Conservation (phyloP, 2,797 vertebrate genomes). For the Melanotaenia boesemani region DNA sequence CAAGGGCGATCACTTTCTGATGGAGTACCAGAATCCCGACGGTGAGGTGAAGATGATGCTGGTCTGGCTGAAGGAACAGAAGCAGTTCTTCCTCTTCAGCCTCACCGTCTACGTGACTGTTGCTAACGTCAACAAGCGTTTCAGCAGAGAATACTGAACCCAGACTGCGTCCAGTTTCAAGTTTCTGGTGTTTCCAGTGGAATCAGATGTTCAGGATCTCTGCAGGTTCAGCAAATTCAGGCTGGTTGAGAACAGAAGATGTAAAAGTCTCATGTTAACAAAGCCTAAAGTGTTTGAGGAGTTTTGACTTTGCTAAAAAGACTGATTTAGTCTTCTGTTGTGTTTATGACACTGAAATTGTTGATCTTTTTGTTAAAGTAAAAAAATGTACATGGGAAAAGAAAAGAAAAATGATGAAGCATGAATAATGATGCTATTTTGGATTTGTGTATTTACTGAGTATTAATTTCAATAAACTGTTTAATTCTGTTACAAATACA, state of each 20-base stretch:
- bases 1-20: conserved; percentile 75
- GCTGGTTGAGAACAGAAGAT: no score
- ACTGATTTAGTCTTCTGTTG: background rate
- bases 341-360: background rate
- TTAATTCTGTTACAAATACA: no score
- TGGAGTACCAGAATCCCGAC: conserved; percentile 75
- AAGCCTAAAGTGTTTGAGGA: background rate
- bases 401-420: no score
- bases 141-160: conserved; percentile 83
- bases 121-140: conserved; percentile 85
- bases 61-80: conserved; percentile 83
- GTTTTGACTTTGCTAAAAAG: background rate
- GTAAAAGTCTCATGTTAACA: background rate
- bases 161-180: no score
- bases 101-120: conserved; percentile 82
- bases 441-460: no score
- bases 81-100: conserved; percentile 85
- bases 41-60: conserved; percentile 84
- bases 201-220: background rate
- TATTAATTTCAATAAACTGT: no score
- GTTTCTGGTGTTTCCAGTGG: background rate
- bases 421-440: no score
- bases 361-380: background rate
- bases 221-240: no score
- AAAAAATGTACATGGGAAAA: background rate